Evolutionary conservation across 1,140 invertebrate genomes (phyloP).

Genomic region (Drosophila ficusphila): DNA sequence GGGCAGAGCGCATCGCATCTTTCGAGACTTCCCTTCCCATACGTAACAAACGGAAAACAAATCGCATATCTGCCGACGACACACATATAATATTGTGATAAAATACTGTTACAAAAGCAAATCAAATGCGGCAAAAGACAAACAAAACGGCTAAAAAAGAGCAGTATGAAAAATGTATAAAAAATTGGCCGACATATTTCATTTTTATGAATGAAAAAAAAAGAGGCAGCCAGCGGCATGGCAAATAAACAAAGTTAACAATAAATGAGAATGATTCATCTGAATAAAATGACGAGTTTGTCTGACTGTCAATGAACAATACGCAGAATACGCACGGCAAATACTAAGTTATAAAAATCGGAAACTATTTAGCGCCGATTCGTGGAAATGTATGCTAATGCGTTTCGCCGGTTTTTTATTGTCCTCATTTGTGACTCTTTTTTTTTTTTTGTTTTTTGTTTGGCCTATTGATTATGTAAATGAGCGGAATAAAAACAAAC

Average conservation of each 20-base stretch:
- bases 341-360: constrained; percentile 24
- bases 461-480: constrained; percentile 64
- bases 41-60: constrained; percentile 37
- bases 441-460: too few relatives aligned
- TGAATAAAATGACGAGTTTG: constrained; percentile 52
- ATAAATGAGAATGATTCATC: constrained; percentile 64
- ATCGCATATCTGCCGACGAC: constrained; percentile 11
- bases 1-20: constrained; percentile 41
- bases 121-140: constrained; percentile 64
- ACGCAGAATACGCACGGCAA: constrained; percentile 28
- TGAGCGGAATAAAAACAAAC: constrained; percentile 22
- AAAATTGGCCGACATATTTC: constrained; percentile 52
- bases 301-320: constrained; percentile 37
- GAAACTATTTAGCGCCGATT: constrained; percentile 63
- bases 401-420: constrained; percentile 44
- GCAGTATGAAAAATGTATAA: constrained; percentile 13
- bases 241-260: constrained; percentile 39
- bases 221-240: background rate
- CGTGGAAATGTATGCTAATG: constrained; percentile 41
- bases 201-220: constrained; percentile 68
- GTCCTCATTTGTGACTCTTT: constrained; percentile 5
- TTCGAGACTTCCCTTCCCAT: constrained; percentile 13
- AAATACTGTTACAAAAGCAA: constrained; percentile 48
- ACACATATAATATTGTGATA: constrained; percentile 30
- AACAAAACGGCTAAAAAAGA: constrained; percentile 8